Evolutionary conservation across 2,888 invertebrate species (phyloP).

Genomic region (Drosophila nigricruria): DNA sequence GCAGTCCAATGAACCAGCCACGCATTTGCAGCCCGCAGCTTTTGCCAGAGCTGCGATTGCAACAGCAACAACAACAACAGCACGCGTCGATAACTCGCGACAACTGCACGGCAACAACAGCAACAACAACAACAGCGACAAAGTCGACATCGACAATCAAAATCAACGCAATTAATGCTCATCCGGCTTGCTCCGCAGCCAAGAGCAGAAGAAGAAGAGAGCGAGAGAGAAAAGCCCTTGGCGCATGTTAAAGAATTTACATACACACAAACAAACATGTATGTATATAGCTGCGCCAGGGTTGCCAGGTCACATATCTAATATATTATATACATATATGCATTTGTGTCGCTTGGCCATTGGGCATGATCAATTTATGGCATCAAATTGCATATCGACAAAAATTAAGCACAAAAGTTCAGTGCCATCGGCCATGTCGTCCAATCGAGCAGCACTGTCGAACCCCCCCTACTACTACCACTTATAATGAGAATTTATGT

Average conservation of each 20-base stretch:
- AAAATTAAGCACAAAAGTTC: constrained; percentile 81
- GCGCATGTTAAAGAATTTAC: constrained; percentile 25
- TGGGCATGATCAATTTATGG: constrained; percentile 69
- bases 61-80: constrained; percentile 47
- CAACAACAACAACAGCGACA: constrained; percentile 42
- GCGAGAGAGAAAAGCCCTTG: constrained; percentile 30
- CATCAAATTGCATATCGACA: constrained; percentile 61
- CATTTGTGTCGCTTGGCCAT: constrained; percentile 25
- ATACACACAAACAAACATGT: background rate
- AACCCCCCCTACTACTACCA: constrained; percentile 8
- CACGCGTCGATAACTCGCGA: constrained; percentile 67
- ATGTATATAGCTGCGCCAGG: constrained; percentile 23
- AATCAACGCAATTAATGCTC: constrained; percentile 83
- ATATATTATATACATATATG: constrained; percentile 17
- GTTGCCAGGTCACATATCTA: constrained; percentile 37
- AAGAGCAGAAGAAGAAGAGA: background rate
- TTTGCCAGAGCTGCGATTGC: constrained; percentile 69
- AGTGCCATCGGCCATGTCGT: constrained; percentile 74
- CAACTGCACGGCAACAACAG: constrained; percentile 55
- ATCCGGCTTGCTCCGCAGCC: constrained; percentile 65
- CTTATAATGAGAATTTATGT: constrained; percentile 77
- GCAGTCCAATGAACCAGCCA: constrained; percentile 79
- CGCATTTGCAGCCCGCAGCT: constrained; percentile 76
- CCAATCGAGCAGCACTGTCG: constrained; percentile 37
- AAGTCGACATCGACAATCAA: constrained; percentile 62